phyloP scores from a whole-genome alignment of 2,797 vertebrate genomes.

The Ctenopoma kingsleyae region DNA sequence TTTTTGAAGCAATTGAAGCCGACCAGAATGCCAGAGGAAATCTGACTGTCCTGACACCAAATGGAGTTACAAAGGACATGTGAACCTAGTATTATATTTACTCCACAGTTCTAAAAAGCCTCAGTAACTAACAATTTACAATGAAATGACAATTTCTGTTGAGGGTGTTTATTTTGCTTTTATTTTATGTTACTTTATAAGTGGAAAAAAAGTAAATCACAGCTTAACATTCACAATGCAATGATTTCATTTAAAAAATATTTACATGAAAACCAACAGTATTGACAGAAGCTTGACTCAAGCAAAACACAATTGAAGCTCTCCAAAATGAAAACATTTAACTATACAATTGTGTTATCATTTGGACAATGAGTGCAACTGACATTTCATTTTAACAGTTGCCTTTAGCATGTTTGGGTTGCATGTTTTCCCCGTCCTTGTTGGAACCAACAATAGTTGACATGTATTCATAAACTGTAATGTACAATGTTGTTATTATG shows the following conservation, averaged over 20 bases:
- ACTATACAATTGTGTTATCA: conserved; percentile 83
- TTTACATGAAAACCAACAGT: conserved; percentile 35
- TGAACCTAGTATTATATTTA: conserved; percentile 51
- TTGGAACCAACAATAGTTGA: conserved; percentile 3
- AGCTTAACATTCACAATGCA: conserved; percentile 10
- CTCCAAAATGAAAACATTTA: conserved; percentile 87
- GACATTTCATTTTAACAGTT: conserved; percentile 4
- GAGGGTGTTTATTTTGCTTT: conserved; percentile 1
- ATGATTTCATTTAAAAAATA: conserved; percentile 15
- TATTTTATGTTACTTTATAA: conserved; percentile 26
- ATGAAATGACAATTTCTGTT: conserved; percentile 9
- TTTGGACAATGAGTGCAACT: conserved; percentile 87
- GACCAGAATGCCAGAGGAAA: conserved; percentile 94
- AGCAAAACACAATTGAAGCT: conserved; percentile 86
- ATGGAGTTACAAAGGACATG: conserved; percentile 78
- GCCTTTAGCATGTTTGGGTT: background rate
- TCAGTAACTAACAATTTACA: conserved; percentile 2
- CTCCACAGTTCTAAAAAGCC: background rate
- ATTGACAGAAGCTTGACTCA: conserved; percentile 84
- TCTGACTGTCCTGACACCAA: conserved; percentile 88
- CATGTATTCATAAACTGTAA: conserved; percentile 2
- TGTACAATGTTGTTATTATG: conserved; percentile 3
- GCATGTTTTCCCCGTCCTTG: background rate
- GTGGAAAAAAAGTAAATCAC: conserved; percentile 17
- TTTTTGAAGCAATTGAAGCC: conserved; percentile 95